Conservation (phyloP, 2,888 invertebrate genomes). For the Arenicola marina region DNA sequence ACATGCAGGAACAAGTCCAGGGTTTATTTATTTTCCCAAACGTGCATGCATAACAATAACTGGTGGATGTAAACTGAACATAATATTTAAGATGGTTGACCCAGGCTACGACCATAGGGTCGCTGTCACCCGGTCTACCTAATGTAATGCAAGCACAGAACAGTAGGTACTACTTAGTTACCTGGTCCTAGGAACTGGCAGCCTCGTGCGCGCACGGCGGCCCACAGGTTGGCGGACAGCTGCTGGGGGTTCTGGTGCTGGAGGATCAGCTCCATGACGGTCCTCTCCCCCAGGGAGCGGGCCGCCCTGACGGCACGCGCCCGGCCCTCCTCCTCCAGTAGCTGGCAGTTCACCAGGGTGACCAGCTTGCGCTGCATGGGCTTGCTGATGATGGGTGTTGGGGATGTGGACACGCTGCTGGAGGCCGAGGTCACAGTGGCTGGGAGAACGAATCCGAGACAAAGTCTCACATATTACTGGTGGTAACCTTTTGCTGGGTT, state of each 20-base stretch:
- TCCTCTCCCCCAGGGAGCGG: constrained; percentile 90
- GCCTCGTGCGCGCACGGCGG: constrained; percentile 92
- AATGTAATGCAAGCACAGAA: no score
- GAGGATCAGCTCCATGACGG: constrained; percentile 89
- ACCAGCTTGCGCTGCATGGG: constrained; percentile 96
- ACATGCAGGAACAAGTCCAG: background rate
- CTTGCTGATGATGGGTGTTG: constrained; percentile 69
- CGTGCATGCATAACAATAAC: background rate
- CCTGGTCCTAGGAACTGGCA: constrained; percentile 97
- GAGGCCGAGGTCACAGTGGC: no score
- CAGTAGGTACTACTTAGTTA: constrained; percentile 51
- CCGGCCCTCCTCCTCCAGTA: constrained; percentile 80
- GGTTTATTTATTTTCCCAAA: no score
- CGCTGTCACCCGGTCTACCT: no score
- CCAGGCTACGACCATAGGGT: no score
- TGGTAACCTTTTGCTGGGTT: no score
- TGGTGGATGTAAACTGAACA: background rate
- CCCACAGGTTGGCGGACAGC: constrained; percentile 92
- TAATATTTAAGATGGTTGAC: no score
- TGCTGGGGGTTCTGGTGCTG: constrained; percentile 97
- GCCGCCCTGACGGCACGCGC: constrained; percentile 69
- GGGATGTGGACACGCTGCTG: background rate
- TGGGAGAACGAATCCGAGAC: no score
- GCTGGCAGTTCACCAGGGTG: constrained; percentile 87
- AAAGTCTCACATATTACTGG: no score